Evolutionary conservation across 1,140 invertebrate genomes (phyloP).

Genomic region (Drosophila yakuba): DNA sequence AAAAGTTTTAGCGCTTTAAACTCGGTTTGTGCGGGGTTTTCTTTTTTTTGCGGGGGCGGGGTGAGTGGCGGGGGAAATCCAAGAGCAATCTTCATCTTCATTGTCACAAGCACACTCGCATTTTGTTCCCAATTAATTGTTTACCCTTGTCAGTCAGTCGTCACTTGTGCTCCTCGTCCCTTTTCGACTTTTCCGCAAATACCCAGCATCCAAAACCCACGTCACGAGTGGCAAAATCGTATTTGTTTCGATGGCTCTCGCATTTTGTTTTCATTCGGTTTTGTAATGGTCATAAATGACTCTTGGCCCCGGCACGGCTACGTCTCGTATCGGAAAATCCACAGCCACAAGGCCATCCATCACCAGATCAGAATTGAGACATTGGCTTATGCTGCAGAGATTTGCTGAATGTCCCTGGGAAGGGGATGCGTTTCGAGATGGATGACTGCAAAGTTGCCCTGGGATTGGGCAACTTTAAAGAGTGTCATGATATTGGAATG

Average conservation of each 20-base stretch:
- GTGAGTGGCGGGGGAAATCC: constrained; percentile 16
- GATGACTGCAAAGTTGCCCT: neutral
- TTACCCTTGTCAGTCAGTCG: constrained; percentile 74
- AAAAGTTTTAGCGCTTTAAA: constrained; percentile 62
- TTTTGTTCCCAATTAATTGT: constrained; percentile 77
- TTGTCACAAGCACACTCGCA: constrained; percentile 27
- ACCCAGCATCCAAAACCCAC: neutral
- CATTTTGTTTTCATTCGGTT: constrained; percentile 42
- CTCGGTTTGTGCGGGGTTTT: constrained; percentile 2
- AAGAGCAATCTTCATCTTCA: constrained; percentile 20
- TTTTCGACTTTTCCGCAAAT: neutral
- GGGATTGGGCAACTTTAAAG: neutral
- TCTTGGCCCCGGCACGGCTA: neutral
- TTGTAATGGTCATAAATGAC: constrained; percentile 58
- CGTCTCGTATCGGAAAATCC: constrained; percentile 14
- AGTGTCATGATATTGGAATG: neutral
- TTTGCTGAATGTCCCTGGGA: neutral
- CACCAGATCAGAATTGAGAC: constrained; percentile 48
- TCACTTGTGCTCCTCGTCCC: constrained; percentile 42
- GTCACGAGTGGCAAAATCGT: constrained; percentile 18
- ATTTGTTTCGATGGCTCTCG: constrained; percentile 35
- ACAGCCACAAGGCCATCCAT: constrained; percentile 41
- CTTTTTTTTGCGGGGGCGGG: too few relatives aligned
- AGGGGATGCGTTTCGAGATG: neutral
- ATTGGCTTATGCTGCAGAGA: constrained; percentile 33